These are phyloP conservation scores for Oreohelix idahoensis DNA, from an alignment of 1,140 invertebrate species.

Conservation along the genomic window DNA sequence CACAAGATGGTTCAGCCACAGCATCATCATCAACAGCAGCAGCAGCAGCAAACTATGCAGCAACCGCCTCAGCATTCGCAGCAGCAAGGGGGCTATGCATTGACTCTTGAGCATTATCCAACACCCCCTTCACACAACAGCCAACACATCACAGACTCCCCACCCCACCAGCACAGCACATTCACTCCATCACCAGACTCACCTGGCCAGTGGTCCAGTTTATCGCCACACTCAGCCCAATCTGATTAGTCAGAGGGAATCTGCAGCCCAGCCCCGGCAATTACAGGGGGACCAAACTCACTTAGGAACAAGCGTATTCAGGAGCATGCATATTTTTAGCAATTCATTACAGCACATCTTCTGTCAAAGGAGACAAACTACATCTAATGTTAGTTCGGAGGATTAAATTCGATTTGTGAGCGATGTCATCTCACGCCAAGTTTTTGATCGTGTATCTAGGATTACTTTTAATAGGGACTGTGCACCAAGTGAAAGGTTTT, in stretches of 20 bases:
- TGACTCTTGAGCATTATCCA: conserved; percentile 79
- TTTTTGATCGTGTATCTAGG: too few species aligned
- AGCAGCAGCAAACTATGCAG: conserved; percentile 62
- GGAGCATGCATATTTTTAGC: conserved; percentile 29
- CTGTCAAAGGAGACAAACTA: too few species aligned
- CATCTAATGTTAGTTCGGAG: too few species aligned
- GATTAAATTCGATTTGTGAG: too few species aligned
- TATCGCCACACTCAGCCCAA: conserved; percentile 86
- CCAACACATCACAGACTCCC: conserved; percentile 77
- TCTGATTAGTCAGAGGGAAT: conserved; percentile 96
- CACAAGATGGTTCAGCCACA: conserved; percentile 61
- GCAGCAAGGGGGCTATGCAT: conserved; percentile 42
- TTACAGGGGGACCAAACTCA: conserved; percentile 38
- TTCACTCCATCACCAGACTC: conserved; percentile 94
- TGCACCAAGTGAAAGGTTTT: too few species aligned
- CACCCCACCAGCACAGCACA: conserved; percentile 78
- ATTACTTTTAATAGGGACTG: too few species aligned
- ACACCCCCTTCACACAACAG: conserved; percentile 89
- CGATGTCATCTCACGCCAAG: too few species aligned
- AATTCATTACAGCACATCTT: too few species aligned
- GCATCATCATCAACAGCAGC: too few species aligned
- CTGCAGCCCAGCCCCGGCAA: conserved; percentile 67
- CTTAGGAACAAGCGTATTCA: conserved; percentile 21
- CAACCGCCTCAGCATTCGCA: conserved; percentile 45
- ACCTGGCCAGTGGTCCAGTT: conserved; percentile 94